These are phyloP conservation scores for Perca fluviatilis DNA, from an alignment of 2,113 vertebrate species.

Conservation along the genomic window DNA sequence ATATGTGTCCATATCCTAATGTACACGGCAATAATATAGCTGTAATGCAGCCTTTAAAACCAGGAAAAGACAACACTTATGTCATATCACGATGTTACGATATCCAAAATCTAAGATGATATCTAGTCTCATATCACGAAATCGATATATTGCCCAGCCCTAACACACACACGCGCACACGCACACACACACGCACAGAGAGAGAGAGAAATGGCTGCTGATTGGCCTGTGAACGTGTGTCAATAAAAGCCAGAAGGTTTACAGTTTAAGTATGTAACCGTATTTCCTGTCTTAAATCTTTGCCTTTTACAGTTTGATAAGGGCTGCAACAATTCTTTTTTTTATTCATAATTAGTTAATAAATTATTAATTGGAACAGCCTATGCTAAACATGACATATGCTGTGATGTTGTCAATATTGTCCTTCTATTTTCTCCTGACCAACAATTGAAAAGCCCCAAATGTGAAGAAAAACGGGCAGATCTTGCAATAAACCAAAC, in stretches of 20 bases:
- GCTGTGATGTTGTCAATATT: not conserved
- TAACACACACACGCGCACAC: slow-evolving; percentile 6
- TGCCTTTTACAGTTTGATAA: not conserved
- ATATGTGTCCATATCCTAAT: slow-evolving; percentile 13
- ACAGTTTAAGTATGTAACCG: not conserved
- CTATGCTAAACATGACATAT: not conserved
- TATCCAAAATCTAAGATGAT: no score
- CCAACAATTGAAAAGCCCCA: no score
- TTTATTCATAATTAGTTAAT: not conserved
- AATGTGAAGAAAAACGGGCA: no score
- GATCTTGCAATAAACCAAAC: no score
- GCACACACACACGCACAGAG: slow-evolving; percentile 8
- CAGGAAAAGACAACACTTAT: no score
- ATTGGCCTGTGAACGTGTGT: slow-evolving; percentile 18
- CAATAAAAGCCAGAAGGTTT: not conserved
- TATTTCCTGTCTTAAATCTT: not conserved
- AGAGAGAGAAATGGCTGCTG: slow-evolving; percentile 23
- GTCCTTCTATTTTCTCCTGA: no score
- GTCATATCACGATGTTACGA: no score
- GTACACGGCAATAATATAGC: not conserved
- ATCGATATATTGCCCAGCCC: no score
- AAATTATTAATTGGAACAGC: not conserved
- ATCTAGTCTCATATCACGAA: no score
- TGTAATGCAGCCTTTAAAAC: no score
- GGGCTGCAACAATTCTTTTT: not conserved